phyloP scores from a whole-genome alignment of 2,113 vertebrate genomes.

The Castor canadensis region DNA sequence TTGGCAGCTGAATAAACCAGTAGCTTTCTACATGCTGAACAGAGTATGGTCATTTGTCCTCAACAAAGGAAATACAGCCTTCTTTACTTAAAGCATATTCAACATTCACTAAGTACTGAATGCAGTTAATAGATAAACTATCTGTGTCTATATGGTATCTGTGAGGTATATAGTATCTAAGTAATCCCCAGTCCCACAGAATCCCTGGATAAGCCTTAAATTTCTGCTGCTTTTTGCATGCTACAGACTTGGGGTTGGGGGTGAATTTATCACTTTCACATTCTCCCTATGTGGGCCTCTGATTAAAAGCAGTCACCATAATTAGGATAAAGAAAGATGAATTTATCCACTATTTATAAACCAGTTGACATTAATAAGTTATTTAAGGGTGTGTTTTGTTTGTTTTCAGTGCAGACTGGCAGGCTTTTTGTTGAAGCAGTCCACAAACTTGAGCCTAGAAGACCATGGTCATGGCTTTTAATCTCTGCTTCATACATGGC shows the following conservation, averaged over 20 bases:
- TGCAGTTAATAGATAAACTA: neutral
- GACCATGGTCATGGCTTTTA: neutral
- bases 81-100: neutral
- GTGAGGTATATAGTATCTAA: neutral
- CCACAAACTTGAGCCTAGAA: neutral
- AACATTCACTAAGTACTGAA: neutral
- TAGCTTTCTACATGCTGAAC: slow-evolving; percentile 45
- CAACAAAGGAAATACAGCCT: slow-evolving; percentile 21
- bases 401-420: neutral
- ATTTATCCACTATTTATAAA: neutral
- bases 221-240: neutral
- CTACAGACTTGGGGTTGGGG: neutral
- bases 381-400: neutral
- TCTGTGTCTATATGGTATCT: neutral
- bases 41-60: slow-evolving; percentile 59
- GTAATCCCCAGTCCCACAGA: neutral
- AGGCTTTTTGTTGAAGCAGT: neutral
- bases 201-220: neutral
- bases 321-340: slow-evolving; percentile 20
- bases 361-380: neutral
- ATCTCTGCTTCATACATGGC: neutral
- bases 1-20: slow-evolving; percentile 61
- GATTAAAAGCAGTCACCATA: neutral
- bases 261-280: neutral
- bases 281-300: neutral